phyloP scores from a whole-genome alignment of 2,888 invertebrate genomes.

The Dichetophora obliterata region DNA sequence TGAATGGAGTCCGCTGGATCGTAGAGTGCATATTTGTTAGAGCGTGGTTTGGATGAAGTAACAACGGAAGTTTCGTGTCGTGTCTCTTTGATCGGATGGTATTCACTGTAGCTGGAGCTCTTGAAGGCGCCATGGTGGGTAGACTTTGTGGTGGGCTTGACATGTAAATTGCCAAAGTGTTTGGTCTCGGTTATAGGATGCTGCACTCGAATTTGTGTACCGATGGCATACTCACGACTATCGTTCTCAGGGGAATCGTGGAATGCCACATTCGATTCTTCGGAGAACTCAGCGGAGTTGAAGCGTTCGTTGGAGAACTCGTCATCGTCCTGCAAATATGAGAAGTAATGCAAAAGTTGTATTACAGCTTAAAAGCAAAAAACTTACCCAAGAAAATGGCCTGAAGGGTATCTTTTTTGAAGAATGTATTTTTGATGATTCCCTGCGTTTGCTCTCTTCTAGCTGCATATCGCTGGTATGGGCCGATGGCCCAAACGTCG shows the following conservation, averaged over 20 bases:
- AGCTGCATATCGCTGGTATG: constrained; percentile 55
- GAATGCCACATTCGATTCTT: constrained; percentile 51
- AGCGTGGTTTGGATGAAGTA: constrained; percentile 44
- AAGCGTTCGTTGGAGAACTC: constrained; percentile 62
- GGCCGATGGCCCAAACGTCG: constrained; percentile 49
- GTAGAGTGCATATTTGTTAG: constrained; percentile 56
- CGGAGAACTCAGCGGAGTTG: constrained; percentile 58
- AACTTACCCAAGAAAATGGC: constrained; percentile 57
- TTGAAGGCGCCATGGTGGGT: constrained; percentile 49
- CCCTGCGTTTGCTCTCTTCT: constrained; percentile 59
- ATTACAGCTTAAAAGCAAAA: too few relatives aligned
- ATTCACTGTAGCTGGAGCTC: constrained; percentile 48
- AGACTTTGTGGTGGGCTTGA: constrained; percentile 53
- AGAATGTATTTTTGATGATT: constrained; percentile 45
- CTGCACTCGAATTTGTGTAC: constrained; percentile 65
- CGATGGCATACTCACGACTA: constrained; percentile 64
- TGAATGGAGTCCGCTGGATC: constrained; percentile 62
- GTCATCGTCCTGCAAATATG: constrained; percentile 58
- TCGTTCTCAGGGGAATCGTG: constrained; percentile 54
- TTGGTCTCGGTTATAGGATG: constrained; percentile 63
- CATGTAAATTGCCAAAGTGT: constrained; percentile 48
- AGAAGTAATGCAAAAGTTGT: not conserved
- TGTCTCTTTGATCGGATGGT: constrained; percentile 52
- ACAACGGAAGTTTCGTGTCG: constrained; percentile 33
- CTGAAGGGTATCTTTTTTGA: constrained; percentile 58